phyloP scores from a whole-genome alignment of 2,113 vertebrate genomes.

The Varanus salvator region DNA sequence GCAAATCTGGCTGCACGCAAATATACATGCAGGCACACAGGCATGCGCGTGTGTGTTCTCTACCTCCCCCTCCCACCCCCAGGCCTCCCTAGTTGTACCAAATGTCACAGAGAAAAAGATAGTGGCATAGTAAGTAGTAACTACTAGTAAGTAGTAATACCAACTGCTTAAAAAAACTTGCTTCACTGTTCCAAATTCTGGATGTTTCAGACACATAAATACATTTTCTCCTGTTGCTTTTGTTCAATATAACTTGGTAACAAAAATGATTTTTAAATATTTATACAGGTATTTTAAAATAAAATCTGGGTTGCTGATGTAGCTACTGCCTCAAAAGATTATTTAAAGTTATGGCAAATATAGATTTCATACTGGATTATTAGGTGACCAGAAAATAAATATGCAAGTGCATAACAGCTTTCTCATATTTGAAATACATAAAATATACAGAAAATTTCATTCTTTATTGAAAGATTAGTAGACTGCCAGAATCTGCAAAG shows the following conservation, averaged over 20 bases:
- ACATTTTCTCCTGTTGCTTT: neutral
- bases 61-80: no score
- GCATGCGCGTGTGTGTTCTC: no score
- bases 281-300: neutral
- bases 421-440: neutral
- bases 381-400: neutral
- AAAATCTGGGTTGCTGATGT: neutral
- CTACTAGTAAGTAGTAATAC: no score
- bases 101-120: no score
- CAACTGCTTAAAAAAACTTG: neutral
- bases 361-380: neutral
- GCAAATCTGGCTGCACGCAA: no score
- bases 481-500: neutral
- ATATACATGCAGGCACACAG: neutral
- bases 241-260: neutral
- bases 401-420: neutral
- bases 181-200: neutral
- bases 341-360: neutral
- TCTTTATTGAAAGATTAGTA: neutral
- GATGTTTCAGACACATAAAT: neutral
- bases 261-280: neutral
- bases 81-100: no score
- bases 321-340: neutral
- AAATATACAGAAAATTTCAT: neutral
- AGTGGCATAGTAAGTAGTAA: neutral